Conservation (phyloP, 2,888 invertebrate species). For the Erannis defoliaria region DNA sequence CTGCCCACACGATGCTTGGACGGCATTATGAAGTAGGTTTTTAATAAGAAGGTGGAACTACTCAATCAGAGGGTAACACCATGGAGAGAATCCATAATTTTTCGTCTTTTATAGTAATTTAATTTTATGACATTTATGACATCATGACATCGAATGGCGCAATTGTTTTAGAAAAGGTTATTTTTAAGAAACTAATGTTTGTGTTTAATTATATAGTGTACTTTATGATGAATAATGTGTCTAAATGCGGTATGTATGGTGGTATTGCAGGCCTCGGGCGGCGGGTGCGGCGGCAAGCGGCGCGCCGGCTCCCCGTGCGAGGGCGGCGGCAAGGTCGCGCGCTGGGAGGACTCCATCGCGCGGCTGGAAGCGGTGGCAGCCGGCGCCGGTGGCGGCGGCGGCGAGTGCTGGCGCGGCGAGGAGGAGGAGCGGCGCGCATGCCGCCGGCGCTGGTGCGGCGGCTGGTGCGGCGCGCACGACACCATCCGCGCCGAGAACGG, state of each 20-base stretch:
- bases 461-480: conserved; percentile 88
- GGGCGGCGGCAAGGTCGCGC: conserved; percentile 83
- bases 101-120: background rate
- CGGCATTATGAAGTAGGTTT: no score
- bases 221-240: background rate
- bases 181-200: background rate
- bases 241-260: conserved; percentile 27
- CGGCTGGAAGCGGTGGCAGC: conserved; percentile 86
- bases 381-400: conserved; percentile 85
- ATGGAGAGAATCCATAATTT: background rate
- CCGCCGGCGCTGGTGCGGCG: conserved; percentile 86
- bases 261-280: conserved; percentile 82
- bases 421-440: conserved; percentile 84
- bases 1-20: conserved; percentile 23
- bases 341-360: conserved; percentile 84
- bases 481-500: conserved; percentile 96
- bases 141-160: conserved; percentile 20
- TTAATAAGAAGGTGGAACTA: background rate
- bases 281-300: conserved; percentile 85
- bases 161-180: conserved; percentile 20
- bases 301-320: conserved; percentile 82
- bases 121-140: conserved; percentile 12
- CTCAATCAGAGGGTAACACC: background rate
- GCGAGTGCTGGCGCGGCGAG: conserved; percentile 86
- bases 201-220: background rate